Base-by-base conservation (phyloP, 2,113 vertebrate species). In the Zeus faber region DNA sequence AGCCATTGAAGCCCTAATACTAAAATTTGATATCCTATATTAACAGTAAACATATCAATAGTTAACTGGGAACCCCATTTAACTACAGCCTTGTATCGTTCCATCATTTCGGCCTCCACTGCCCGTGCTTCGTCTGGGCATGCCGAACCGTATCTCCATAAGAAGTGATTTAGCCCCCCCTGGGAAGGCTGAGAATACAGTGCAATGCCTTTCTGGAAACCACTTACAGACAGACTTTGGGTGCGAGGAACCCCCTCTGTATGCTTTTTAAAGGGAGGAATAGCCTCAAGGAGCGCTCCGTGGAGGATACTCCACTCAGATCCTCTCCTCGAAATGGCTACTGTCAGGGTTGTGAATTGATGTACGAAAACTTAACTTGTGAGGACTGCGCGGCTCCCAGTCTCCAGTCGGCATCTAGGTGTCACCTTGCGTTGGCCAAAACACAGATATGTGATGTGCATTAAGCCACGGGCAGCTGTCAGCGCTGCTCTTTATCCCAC, bases 391-490 rank as follows among this genome's bases (percentile, higher is more conserved):
- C 67, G 56, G 45, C 59, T 79, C 27, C 54, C 16, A 5, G 22
- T 72, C 68, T 74, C 70, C 5, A 54, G 47, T 49, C 46, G 43
- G 33, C 17, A 65, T 72, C 60, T 58, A 56, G 29, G 46, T 76
- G 82, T 84, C 82, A 78, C 67, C 65, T 79, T 76, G 64, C 60
- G 46, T 84, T 76, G 65, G 70, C 54, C 52, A 22, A 65, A 76
- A 80, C 75, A 77, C 27, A 54, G 57, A 74, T 65, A 54, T 68
- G 62, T 49, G 62, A 76, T 79, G 67, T 75, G 62, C 80, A 74
- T 80, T 74, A 81, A 72, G 72, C 52, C 73, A 64, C 65, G 9
- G 20, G 67, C 72, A 79, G 58, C 80, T 82, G 81, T 84, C 80
- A 73, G 52, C 25, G 64, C 50, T 52, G 52, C 54, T 82, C 65